phyloP scores from a whole-genome alignment of 2,888 invertebrate species.

The Lepeophtheirus nordmannii region DNA sequence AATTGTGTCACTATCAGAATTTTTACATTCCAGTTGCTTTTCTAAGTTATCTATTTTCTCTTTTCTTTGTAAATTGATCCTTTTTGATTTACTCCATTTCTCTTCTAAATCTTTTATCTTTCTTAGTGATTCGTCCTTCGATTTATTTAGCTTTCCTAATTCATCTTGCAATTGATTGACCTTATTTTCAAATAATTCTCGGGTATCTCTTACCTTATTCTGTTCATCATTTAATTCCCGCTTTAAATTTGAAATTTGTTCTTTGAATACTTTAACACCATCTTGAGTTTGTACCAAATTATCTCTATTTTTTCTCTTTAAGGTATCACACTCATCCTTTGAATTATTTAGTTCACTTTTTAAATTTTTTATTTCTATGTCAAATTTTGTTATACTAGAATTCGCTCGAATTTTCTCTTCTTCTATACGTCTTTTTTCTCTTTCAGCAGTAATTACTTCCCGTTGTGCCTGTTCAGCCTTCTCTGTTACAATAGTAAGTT shows the following conservation, averaged over 20 bases:
- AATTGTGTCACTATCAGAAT: conserved; percentile 1
- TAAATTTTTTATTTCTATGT: conserved; percentile 16
- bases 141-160: conserved; percentile 16
- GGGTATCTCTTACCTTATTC: conserved; percentile 36
- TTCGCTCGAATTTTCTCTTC: conserved; percentile 43
- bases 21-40: conserved; percentile 35
- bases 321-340: conserved; percentile 14
- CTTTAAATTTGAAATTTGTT: conserved; percentile 48
- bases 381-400: conserved; percentile 26
- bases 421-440: conserved; percentile 36
- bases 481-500: conserved; percentile 24
- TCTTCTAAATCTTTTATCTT: conserved; percentile 25
- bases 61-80: conserved; percentile 30
- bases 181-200: conserved; percentile 34
- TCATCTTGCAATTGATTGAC: conserved; percentile 14
- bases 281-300: conserved; percentile 33
- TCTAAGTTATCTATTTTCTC: conserved; percentile 30
- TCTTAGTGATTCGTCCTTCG: conserved; percentile 19
- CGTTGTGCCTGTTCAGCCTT: conserved; percentile 30
- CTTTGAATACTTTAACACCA: conserved; percentile 42
- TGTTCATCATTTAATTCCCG: conserved; percentile 35
- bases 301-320: conserved; percentile 19
- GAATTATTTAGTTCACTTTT: conserved; percentile 26
- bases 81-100: conserved; percentile 28
- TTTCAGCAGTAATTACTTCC: conserved; percentile 35